These are phyloP conservation scores for Seriola aureovittata DNA, from an alignment of 2,113 vertebrate species.

Conservation along the genomic window DNA sequence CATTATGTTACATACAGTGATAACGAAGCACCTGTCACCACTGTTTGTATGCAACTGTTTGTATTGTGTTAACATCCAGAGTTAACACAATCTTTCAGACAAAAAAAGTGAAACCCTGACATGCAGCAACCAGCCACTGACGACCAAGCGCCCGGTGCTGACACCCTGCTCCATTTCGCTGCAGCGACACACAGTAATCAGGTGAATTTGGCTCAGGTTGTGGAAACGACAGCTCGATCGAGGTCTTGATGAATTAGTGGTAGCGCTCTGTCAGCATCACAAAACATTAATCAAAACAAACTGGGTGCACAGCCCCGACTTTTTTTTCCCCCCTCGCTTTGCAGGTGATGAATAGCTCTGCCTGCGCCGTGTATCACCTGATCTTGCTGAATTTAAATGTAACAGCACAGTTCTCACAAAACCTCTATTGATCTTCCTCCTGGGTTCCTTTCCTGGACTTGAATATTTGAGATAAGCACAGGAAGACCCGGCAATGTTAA, in stretches of 20 bases:
- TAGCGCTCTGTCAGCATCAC: slow-evolving; percentile 79
- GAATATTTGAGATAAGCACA: slow-evolving; percentile 69
- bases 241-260: slow-evolving; percentile 88
- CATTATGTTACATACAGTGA: slow-evolving; percentile 78
- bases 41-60: background rate
- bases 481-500: slow-evolving; percentile 34
- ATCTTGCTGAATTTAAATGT: slow-evolving; percentile 79
- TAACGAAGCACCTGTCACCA: slow-evolving; percentile 49
- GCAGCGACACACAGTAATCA: slow-evolving; percentile 84
- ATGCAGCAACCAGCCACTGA: slow-evolving; percentile 64
- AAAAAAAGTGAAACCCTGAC: slow-evolving; percentile 76
- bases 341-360: slow-evolving; percentile 80
- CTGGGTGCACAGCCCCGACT: slow-evolving; percentile 69
- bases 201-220: slow-evolving; percentile 81
- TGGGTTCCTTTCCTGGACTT: slow-evolving; percentile 35
- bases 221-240: slow-evolving; percentile 80
- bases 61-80: slow-evolving; percentile 27
- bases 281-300: slow-evolving; percentile 89
- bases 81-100: slow-evolving; percentile 59
- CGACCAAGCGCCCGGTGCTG: slow-evolving; percentile 58
- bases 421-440: slow-evolving; percentile 73
- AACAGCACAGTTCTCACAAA: slow-evolving; percentile 66
- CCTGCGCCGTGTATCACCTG: slow-evolving; percentile 68
- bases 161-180: slow-evolving; percentile 78
- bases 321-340: slow-evolving; percentile 25